Conservation (phyloP, 2,797 vertebrate genomes). For the Hyperoplus immaculatus region DNA sequence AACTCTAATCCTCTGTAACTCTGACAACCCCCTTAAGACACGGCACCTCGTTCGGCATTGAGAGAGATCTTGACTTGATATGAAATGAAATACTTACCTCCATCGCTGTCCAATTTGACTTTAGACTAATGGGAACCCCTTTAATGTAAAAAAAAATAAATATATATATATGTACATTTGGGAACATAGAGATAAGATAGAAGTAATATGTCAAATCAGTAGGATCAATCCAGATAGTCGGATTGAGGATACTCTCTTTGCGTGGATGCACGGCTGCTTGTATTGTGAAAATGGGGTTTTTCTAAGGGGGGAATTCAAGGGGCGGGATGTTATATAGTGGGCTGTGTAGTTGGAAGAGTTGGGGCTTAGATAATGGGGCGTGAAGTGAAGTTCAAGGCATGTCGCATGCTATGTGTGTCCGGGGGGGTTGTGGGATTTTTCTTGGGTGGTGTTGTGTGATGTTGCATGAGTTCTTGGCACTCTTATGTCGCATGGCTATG, state of each 20-base stretch:
- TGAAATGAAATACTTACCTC: constrained; percentile 26
- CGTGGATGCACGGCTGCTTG: constrained; percentile 84
- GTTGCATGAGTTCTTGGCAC: constrained; percentile 69
- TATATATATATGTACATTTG: constrained; percentile 24
- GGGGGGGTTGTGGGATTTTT: constrained; percentile 40
- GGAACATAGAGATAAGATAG: constrained; percentile 15
- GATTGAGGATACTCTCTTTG: constrained; percentile 87
- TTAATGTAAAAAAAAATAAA: constrained; percentile 3
- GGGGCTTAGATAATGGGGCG: constrained; percentile 48
- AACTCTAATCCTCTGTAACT: constrained; percentile 76
- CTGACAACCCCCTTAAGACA: constrained; percentile 77
- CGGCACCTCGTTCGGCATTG: constrained; percentile 84
- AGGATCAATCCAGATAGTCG: constrained; percentile 66
- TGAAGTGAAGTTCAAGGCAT: constrained; percentile 62
- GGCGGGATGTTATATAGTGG: constrained; percentile 24
- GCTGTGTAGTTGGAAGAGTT: constrained; percentile 52
- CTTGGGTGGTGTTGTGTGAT: constrained; percentile 40
- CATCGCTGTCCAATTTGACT: constrained; percentile 61
- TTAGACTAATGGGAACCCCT: constrained; percentile 36
- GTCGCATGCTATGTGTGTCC: constrained; percentile 71
- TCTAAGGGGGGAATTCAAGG: constrained; percentile 37
- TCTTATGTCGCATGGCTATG: constrained; percentile 79
- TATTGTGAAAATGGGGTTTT: constrained; percentile 78
- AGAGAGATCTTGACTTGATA: constrained; percentile 82
- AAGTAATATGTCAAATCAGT: constrained; percentile 15